Conservation (phyloP, 2,888 invertebrate genomes). For the Cephus rjabovi region DNA sequence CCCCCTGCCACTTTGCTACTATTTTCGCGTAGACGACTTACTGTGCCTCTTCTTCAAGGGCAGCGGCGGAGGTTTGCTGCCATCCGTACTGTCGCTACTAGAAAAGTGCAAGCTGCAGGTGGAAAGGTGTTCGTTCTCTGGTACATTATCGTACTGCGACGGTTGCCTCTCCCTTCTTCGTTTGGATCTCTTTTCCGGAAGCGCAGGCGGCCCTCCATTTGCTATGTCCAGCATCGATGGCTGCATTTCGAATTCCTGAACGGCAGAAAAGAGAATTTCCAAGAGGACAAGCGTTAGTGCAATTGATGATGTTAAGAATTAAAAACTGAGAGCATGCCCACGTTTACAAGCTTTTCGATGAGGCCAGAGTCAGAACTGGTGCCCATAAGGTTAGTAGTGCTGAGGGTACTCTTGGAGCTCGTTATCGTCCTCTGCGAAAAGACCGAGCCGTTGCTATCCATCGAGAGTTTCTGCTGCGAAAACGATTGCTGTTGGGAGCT, state of each 20-base stretch:
- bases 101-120: slow-evolving; percentile 62
- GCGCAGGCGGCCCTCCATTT: slow-evolving; percentile 69
- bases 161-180: slow-evolving; percentile 71
- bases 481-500: slow-evolving; percentile 58
- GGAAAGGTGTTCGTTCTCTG: slow-evolving; percentile 68
- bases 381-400: slow-evolving; percentile 48
- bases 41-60: slow-evolving; percentile 95
- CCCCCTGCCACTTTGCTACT: no score
- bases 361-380: slow-evolving; percentile 48
- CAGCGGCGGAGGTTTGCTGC: slow-evolving; percentile 84
- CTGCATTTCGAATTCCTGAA: slow-evolving; percentile 56
- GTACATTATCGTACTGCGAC: slow-evolving; percentile 80
- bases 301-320: background rate
- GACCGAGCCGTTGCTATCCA: slow-evolving; percentile 57
- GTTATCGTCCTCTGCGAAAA: slow-evolving; percentile 51
- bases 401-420: slow-evolving; percentile 56
- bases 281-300: background rate
- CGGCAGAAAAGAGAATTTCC: slow-evolving; percentile 7
- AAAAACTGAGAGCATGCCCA: slow-evolving; percentile 39
- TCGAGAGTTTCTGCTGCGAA: slow-evolving; percentile 55
- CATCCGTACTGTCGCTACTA: slow-evolving; percentile 68
- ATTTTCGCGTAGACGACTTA: slow-evolving; percentile 71
- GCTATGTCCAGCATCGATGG: slow-evolving; percentile 28
- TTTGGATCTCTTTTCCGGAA: slow-evolving; percentile 73
- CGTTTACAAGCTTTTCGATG: slow-evolving; percentile 62